Evolutionary conservation across 2,113 vertebrate species (phyloP).

Genomic region (Lanius ludovicianus): DNA sequence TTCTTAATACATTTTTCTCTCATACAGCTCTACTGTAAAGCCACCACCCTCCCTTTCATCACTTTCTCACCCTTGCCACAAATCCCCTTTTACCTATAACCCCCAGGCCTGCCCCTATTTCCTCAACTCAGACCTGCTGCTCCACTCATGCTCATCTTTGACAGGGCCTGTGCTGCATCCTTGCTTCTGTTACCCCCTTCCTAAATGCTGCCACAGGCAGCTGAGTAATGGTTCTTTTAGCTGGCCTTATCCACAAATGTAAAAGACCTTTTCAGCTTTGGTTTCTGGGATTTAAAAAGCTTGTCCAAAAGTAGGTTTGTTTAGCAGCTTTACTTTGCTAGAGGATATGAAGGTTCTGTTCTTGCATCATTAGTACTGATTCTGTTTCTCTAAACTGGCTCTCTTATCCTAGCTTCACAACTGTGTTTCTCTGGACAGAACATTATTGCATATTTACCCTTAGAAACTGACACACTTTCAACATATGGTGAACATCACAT

Average conservation of each 20-base stretch:
- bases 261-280: not conserved
- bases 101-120: not conserved
- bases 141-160: not conserved
- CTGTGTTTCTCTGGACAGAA: not conserved
- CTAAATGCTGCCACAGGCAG: not conserved
- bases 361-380: not conserved
- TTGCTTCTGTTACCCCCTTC: not conserved
- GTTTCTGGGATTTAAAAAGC: not conserved
- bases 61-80: not conserved
- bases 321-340: not conserved
- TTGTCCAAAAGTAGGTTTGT: not conserved
- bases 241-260: not conserved
- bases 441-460: not conserved
- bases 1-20: not conserved
- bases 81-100: not conserved
- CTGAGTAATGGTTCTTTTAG: not conserved
- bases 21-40: not conserved
- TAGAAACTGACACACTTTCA: not conserved
- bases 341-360: not conserved
- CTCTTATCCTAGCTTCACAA: not conserved
- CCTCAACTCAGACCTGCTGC: not conserved
- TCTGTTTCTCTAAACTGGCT: not conserved
- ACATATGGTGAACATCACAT: not conserved
- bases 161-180: not conserved
- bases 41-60: not conserved